These are phyloP conservation scores for Rousettus leschenaultii DNA, from an alignment of 2,113 vertebrate genomes.

Conservation along the genomic window DNA sequence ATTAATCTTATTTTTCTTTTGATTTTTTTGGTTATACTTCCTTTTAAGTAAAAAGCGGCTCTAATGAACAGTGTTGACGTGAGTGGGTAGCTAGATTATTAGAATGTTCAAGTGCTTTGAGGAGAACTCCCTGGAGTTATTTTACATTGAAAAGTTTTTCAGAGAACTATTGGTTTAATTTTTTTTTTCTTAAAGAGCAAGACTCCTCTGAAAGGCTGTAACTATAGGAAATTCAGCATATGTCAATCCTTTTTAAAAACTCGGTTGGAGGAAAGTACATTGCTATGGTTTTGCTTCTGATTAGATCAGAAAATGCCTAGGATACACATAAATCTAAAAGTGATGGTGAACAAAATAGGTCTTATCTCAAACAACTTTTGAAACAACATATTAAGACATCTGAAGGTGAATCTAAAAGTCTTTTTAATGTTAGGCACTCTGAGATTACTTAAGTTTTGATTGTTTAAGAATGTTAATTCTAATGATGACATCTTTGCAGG, in stretches of 20 bases:
- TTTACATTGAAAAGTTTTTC: constrained; percentile 35
- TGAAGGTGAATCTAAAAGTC: not conserved
- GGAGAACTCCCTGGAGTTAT: not conserved
- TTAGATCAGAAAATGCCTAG: not conserved
- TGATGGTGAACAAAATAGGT: not conserved
- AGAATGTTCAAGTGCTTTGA: constrained; percentile 48
- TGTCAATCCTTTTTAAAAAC: not conserved
- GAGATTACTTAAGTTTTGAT: not conserved
- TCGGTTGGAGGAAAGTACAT: not conserved
- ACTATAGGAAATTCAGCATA: not conserved
- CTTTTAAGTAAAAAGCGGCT: constrained; percentile 26
- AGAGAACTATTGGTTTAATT: constrained; percentile 39
- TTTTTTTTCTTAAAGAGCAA: constrained; percentile 26
- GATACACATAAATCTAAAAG: not conserved
- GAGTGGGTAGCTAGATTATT: constrained; percentile 22
- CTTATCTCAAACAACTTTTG: not conserved
- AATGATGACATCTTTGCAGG: not conserved
- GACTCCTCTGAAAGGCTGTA: not conserved
- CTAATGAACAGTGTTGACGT: constrained; percentile 18
- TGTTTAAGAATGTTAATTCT: constrained; percentile 9
- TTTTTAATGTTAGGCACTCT: constrained; percentile 8
- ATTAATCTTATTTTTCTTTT: not conserved
- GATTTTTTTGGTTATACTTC: not conserved
- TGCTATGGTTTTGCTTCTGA: not conserved
- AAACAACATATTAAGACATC: not conserved